Conservation (phyloP, 2,888 invertebrate species). For the Sarcophaga caerulescens region DNA sequence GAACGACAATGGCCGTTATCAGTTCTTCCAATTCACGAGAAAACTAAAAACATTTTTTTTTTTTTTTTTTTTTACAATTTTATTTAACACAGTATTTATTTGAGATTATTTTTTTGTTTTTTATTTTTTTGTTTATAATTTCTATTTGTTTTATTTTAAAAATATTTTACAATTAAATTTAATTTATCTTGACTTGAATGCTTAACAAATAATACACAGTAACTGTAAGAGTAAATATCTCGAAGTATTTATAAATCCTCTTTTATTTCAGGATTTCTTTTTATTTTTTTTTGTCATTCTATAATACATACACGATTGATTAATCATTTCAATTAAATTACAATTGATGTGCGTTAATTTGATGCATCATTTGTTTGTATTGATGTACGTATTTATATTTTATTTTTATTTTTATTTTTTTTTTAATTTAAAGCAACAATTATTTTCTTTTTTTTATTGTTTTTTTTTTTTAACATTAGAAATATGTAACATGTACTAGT, state of each 20-base stretch:
- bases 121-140: slow-evolving; percentile 3
- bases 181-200: slow-evolving; percentile 48
- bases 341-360: slow-evolving; percentile 5
- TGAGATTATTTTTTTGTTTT: slow-evolving; percentile 44
- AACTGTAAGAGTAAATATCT: slow-evolving; percentile 55
- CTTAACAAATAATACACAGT: slow-evolving; percentile 57
- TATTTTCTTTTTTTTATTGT: neutral
- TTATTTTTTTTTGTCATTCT: slow-evolving; percentile 16
- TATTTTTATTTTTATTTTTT: neutral
- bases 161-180: slow-evolving; percentile 58
- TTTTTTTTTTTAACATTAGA: slow-evolving; percentile 50
- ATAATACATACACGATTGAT: slow-evolving; percentile 22
- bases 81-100: slow-evolving; percentile 61
- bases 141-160: too few relatives aligned
- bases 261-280: slow-evolving; percentile 39
- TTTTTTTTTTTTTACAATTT: slow-evolving; percentile 19
- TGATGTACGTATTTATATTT: slow-evolving; percentile 33
- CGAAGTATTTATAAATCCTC: slow-evolving; percentile 31
- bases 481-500: slow-evolving; percentile 56
- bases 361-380: neutral
- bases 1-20: too few relatives aligned
- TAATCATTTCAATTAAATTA: slow-evolving; percentile 24
- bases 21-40: too few relatives aligned
- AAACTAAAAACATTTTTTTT: neutral
- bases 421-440: slow-evolving; percentile 58